Conservation (phyloP, 1,140 invertebrate genomes). For the Polyergus mexicanus region DNA sequence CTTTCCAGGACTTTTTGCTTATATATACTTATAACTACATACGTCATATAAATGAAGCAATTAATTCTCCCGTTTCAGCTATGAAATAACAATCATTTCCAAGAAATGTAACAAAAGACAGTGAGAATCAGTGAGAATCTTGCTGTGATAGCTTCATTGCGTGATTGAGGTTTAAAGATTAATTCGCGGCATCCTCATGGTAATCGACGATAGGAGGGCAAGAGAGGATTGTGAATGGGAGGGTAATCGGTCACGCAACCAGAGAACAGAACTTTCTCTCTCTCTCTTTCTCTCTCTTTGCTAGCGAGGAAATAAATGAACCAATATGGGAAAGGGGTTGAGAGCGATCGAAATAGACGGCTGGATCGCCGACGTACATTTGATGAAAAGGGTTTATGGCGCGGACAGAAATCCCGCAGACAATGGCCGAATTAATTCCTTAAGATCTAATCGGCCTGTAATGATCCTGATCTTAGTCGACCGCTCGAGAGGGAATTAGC, state of each 20-base stretch:
- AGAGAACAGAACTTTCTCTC: conserved; percentile 63
- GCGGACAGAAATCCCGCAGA: conserved; percentile 81
- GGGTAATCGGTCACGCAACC: conserved; percentile 72
- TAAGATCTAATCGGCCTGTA: conserved; percentile 81
- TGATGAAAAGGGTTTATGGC: conserved; percentile 83
- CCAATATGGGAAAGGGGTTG: conserved; percentile 65
- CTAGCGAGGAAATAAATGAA: conserved; percentile 72
- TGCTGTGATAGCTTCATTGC: conserved; percentile 59
- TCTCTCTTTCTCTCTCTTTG: conserved; percentile 3
- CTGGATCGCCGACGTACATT: conserved; percentile 68
- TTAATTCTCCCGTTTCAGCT: conserved; percentile 28
- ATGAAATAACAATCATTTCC: conserved; percentile 15
- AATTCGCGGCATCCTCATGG: conserved; percentile 59
- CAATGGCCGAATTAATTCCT: conserved; percentile 83
- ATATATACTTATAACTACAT: background rate
- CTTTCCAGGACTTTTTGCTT: background rate
- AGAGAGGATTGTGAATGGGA: background rate
- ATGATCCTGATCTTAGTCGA: conserved; percentile 76
- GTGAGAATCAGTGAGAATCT: background rate
- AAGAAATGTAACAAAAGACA: conserved; percentile 55
- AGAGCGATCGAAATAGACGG: conserved; percentile 58
- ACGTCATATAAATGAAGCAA: conserved; percentile 17
- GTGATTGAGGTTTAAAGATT: conserved; percentile 70
- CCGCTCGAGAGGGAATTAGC: conserved; percentile 69
- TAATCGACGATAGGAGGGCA: conserved; percentile 55